Evolutionary conservation across 2,888 invertebrate genomes (phyloP), one percentile per base, ranked within the genome.

Genomic region (Nomada fabriciana): DNA sequence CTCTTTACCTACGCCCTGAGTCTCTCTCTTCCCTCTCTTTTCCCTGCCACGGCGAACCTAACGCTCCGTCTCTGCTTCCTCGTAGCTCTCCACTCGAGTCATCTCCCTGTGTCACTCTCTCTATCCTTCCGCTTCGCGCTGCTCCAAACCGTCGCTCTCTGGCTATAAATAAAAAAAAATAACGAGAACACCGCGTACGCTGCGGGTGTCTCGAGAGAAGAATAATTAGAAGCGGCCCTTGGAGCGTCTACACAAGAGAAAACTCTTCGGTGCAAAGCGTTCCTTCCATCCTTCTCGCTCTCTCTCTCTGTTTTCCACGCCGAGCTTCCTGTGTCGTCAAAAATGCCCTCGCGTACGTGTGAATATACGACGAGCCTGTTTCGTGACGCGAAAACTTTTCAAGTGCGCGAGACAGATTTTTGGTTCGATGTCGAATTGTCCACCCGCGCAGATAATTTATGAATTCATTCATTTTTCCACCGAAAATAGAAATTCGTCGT

Each of bases 161-260:
- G 59, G 83, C 82, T 88, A 86, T 84, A 89, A 89, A 89, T 84
- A 88, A 88, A 88, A 86, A 86, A 84, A 89, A 85, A 85, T 82
- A 89, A 85, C 85, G 83, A 86, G 89, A 85, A 78, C 83, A 76
- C 71, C 81, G 85, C 71, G 81, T 85, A 68, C 82, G 84, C 82
- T 76, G 81, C 86, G 84, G 83, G 88, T 85, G 88, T 88, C 89
- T 89, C 88, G 84, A 79, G 86, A 76, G 84, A 86, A 86, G 85
- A 89, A 89, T 89, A 89, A 89, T 89, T 89, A 89, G 87, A 88
- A 85, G 72, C 86, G 78, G 73, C 77, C 78, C 80, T 84, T 69
- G 81, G 80, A 67, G 68, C 78, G 74, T 76, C 78, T 79, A 75
- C 80, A 65, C 64, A 77, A 79, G 74, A 81, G 80, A 72, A 77